Base-by-base conservation (phyloP, 2,113 vertebrate species). In the Callipepla californica region DNA sequence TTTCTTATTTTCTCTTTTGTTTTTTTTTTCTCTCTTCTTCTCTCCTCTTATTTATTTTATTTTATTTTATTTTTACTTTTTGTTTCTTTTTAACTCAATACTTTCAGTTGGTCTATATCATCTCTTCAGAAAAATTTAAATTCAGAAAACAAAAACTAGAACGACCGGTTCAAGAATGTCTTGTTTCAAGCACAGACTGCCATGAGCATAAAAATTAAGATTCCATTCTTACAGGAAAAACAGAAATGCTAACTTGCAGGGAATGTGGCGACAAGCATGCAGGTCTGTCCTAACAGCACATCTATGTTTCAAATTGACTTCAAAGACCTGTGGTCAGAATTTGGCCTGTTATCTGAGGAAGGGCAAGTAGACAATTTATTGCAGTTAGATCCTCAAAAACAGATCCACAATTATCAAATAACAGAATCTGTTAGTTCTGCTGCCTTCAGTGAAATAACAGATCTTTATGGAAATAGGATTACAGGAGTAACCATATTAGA, bases 401-500 rank as follows among this genome's bases (percentile, higher is more conserved):
- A 94, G 80, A 78, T 95, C 90, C 90, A 94, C 69, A 94, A 92
- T 95, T 95, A 96, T 94, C 92, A 89, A 89, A 88, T 86, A 93
- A 93, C 88, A 92, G 76, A 96, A 96, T 95, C 95, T 96, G 83
- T 93, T 92, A 86, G 90, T 90, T 86, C 83, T 96, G 69, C 61
- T 89, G 57, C 86, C 76, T 90, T 96, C 85, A 81, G 90, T 96
- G 94, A 89, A 95, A 94, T 79, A 95, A 80, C 86, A 86, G 85
- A 90, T 94, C 80, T 95, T 90, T 73, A 61, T 90, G 93, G 80
- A 95, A 96, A 95, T 93, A 88, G 73, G 89, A 92, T 96, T 96
- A 95, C 57, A 81, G 40, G 44, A 88, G 48, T 92, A 93, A 90
- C 34, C 38, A 40, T 75, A 95, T 90, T 94, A 92, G 77, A 94